phyloP scores from a whole-genome alignment of 2,888 invertebrate genomes.

The Sicus ferrugineus region DNA sequence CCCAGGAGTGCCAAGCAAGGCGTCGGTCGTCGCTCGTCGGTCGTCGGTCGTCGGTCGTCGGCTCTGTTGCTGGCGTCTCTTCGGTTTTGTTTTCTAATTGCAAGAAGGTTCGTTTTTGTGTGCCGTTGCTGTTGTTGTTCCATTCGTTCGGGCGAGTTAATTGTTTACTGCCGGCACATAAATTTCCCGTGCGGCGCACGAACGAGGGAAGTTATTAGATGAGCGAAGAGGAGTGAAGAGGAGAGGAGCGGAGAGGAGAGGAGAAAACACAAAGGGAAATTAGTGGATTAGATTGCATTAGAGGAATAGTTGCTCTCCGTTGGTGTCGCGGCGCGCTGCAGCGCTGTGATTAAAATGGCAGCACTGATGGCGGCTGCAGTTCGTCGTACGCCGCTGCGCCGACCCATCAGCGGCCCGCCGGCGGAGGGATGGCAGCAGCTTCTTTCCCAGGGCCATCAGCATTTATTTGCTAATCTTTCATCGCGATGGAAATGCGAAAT shows the following conservation, averaged over 20 bases:
- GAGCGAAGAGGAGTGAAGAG: background rate
- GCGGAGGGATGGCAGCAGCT: background rate
- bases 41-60: background rate
- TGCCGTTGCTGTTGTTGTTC: background rate
- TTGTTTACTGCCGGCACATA: constrained; percentile 15
- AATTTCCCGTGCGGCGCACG: background rate
- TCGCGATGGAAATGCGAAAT: constrained; percentile 22
- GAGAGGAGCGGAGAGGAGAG: no score
- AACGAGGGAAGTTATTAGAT: background rate
- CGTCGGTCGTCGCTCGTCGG: background rate
- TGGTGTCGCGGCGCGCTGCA: no score
- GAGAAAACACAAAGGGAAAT: background rate
- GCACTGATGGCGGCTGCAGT: background rate
- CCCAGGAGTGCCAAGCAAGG: background rate
- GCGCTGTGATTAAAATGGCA: background rate
- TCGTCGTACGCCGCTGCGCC: background rate
- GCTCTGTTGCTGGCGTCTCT: background rate
- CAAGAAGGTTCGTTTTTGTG: background rate
- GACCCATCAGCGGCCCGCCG: background rate
- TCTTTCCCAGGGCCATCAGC: background rate
- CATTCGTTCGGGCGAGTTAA: constrained; percentile 22
- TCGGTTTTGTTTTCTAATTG: constrained; percentile 23
- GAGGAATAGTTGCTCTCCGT: no score
- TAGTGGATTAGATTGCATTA: background rate
- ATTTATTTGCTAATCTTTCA: constrained; percentile 20